A percentile compares a stretch with the other conserved stretches of the same genome.
Conservation (phyloP, 2,113 vertebrate species). For the Poecile atricapillus region DNA sequence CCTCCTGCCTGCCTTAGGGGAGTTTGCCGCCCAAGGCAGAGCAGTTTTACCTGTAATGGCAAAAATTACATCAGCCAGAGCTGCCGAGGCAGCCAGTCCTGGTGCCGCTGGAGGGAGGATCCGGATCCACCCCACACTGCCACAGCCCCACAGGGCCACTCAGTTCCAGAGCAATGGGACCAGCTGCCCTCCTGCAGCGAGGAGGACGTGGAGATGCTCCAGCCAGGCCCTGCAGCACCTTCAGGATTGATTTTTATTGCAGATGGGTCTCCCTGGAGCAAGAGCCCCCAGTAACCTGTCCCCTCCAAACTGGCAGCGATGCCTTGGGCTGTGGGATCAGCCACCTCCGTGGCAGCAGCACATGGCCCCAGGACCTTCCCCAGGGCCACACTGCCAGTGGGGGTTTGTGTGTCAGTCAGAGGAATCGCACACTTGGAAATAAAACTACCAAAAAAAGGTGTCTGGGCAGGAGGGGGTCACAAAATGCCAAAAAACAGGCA, state of each 20-base stretch:
- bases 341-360: accelerated
- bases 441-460: not conserved
- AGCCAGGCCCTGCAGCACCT: not conserved
- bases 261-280: not conserved
- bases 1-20: not conserved
- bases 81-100: not conserved
- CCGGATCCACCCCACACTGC: not conserved
- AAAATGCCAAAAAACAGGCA: not conserved
- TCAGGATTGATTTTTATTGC: not conserved
- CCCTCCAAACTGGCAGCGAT: accelerated
- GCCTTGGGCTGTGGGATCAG: not conserved
- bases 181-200: not conserved
- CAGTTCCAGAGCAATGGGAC: accelerated
- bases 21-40: not conserved
- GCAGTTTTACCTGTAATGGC: not conserved
- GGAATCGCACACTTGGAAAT: not conserved
- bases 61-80: constrained; percentile 48
- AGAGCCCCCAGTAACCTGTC: not conserved
- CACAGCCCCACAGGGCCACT: not conserved
- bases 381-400: accelerated
- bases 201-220: not conserved
- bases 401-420: not conserved
- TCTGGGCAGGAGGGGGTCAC: accelerated
- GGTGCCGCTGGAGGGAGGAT: accelerated
- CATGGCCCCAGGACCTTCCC: accelerated